Percentiles rank a stretch among this genome's conserved stretches.
phyloP scores from a whole-genome alignment of 64 coral and sea anemone genomes.

The Porites lutea region DNA sequence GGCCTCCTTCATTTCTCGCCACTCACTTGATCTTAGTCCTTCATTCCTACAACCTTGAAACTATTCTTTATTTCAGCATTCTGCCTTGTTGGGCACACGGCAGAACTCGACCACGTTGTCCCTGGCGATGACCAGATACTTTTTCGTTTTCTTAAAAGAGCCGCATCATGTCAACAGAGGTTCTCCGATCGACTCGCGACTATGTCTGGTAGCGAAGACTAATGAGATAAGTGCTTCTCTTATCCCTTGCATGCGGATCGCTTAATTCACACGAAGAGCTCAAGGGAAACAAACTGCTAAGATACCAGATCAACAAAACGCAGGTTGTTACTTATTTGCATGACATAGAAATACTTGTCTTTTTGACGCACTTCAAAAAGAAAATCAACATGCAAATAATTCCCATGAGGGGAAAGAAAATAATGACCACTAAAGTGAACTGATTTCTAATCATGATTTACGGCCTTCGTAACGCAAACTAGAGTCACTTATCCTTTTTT shows the following conservation, averaged over 20 bases:
- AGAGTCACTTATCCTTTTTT: no score
- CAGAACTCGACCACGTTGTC: no score
- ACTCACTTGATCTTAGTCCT: background rate
- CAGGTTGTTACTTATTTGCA: constrained; percentile 9
- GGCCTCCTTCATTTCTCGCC: background rate
- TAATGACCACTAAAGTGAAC: background rate
- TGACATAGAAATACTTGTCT: constrained; percentile 21
- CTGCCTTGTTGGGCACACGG: no score
- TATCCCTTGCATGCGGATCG: background rate
- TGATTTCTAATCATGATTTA: no score
- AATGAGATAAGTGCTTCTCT: background rate
- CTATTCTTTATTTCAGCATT: no score
- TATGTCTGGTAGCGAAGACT: background rate
- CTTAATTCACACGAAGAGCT: background rate
- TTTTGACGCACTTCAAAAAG: background rate
- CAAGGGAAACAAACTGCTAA: background rate
- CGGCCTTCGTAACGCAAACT: no score
- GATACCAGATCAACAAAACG: constrained; percentile 3
- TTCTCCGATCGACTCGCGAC: background rate
- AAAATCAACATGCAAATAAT: background rate
- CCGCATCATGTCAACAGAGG: background rate
- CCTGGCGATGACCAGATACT: background rate
- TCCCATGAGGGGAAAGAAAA: constrained; percentile 10
- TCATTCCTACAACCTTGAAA: no score
- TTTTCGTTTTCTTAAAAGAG: background rate